These are phyloP conservation scores for Netelia melanura DNA, from an alignment of 2,888 invertebrate species.

Conservation along the genomic window DNA sequence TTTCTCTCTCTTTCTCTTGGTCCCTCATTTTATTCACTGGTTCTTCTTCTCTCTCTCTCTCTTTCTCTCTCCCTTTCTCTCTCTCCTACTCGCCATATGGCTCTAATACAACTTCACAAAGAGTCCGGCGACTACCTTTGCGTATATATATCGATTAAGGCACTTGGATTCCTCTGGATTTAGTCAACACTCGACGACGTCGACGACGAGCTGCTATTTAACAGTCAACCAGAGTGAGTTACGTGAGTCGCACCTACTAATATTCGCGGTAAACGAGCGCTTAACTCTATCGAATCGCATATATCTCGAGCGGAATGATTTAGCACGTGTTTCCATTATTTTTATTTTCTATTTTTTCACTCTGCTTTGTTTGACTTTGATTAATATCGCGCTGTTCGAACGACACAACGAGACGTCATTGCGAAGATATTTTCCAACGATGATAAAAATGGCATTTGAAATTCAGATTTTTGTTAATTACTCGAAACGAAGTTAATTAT, in stretches of 20 bases:
- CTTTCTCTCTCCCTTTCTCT: background rate
- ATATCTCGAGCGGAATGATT: slow-evolving; percentile 58
- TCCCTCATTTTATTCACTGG: slow-evolving; percentile 22
- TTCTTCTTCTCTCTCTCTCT: slow-evolving; percentile 5
- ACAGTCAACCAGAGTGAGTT: slow-evolving; percentile 67
- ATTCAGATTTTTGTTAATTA: too few species aligned
- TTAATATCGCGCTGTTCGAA: background rate
- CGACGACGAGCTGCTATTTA: slow-evolving; percentile 61
- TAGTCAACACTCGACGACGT: slow-evolving; percentile 68
- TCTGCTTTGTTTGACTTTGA: background rate
- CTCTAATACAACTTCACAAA: slow-evolving; percentile 34
- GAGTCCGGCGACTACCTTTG: slow-evolving; percentile 29
- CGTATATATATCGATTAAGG: slow-evolving; percentile 68
- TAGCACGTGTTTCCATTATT: slow-evolving; percentile 44
- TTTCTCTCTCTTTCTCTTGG: slow-evolving; percentile 16
- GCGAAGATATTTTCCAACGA: too few species aligned
- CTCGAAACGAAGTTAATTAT: too few species aligned
- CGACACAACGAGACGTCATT: too few species aligned
- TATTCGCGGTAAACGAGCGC: slow-evolving; percentile 65
- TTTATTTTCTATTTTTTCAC: background rate
- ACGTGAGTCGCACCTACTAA: slow-evolving; percentile 68
- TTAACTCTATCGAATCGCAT: slow-evolving; percentile 57
- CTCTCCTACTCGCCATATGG: slow-evolving; percentile 24
- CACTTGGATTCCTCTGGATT: slow-evolving; percentile 68
- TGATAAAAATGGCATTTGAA: too few species aligned